Base-by-base conservation (phyloP, 2,888 invertebrate genomes). In the Ecliptopera silaceata region DNA sequence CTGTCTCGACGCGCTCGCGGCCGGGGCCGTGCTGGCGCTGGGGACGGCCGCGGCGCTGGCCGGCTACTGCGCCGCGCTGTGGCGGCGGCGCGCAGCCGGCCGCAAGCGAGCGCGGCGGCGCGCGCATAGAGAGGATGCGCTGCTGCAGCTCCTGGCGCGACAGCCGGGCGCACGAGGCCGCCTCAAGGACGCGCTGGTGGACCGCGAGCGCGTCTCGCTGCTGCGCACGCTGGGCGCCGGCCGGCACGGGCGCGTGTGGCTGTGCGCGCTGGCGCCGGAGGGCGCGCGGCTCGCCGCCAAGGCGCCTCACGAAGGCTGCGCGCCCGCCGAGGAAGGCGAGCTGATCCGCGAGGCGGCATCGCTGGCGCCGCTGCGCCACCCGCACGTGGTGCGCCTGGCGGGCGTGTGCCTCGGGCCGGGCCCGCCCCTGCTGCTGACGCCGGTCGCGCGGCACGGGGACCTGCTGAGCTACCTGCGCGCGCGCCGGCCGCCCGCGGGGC, bases 371-470 rank as follows among this genome's bases (percentile, higher is more conserved):
- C 96, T 98, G 71, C 94, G 95, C 48, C 97, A 98, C 79, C 93
- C 94, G 69, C 97, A 98, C 79, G 95, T 98, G 38, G 94, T 98
- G 5, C 93, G 94, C 62, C 88, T 98, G 13, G 81, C 96, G 11
- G 98, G 96, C 0, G 96, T 98, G 10, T 86, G 86, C 63, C 95
- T 96, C 64, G 94, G 95, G 1, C 94, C 95, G 66, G 94, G 93
- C 3, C 96, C 97, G 61, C 97, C 97, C 0, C 94, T 97, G 6
- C 95, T 96, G 69, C 95, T 96, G 0, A 97, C 97, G 97, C 97
- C 98, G 80, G 96, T 96, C 69, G 97, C 97, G 93, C 90, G 97
- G 4, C 96, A 97, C 75, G 97, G 97, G 12, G 97, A 98, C 78
- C 84, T 98, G 66, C 96, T 96, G 77, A 96, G 95, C 0, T 98